Percentiles rank a stretch among this genome's conserved stretches.
These are phyloP conservation scores for Anguilla rostrata DNA, from an alignment of 2,113 vertebrate species.

Conservation along the genomic window DNA sequence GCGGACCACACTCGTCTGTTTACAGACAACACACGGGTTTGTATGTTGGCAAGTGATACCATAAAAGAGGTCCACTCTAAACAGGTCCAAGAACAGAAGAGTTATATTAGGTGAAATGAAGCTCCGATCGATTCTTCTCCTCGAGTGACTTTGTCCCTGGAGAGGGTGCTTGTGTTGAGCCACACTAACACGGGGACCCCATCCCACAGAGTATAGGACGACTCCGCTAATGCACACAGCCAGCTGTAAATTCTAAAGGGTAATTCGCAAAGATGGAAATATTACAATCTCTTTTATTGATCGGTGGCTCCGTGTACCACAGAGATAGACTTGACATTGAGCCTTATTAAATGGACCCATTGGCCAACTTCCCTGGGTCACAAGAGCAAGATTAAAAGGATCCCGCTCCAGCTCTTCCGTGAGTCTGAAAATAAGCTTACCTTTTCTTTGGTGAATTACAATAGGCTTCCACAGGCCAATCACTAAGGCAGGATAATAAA, in stretches of 20 bases:
- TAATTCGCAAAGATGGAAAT: background rate
- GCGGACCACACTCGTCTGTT: background rate
- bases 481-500: background rate
- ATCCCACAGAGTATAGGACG: background rate
- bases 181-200: background rate
- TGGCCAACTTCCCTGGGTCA: background rate
- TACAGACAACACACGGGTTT: background rate
- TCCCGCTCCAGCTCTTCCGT: background rate
- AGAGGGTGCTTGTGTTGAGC: background rate
- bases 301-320: background rate
- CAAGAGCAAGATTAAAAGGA: background rate
- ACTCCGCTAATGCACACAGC: background rate
- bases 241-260: background rate
- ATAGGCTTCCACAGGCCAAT: background rate
- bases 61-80: background rate
- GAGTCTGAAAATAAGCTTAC: background rate
- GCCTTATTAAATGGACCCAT: background rate
- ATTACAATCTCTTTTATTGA: background rate
- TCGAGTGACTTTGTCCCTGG: background rate
- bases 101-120: background rate
- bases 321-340: background rate
- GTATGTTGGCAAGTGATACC: background rate
- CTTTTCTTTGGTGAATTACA: background rate
- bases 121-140: background rate
- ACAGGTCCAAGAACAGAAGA: background rate